Percentiles rank a stretch among this genome's conserved stretches.
Evolutionary conservation across 2,113 vertebrate genomes (phyloP).

Genomic region (Echinops telfairi): DNA sequence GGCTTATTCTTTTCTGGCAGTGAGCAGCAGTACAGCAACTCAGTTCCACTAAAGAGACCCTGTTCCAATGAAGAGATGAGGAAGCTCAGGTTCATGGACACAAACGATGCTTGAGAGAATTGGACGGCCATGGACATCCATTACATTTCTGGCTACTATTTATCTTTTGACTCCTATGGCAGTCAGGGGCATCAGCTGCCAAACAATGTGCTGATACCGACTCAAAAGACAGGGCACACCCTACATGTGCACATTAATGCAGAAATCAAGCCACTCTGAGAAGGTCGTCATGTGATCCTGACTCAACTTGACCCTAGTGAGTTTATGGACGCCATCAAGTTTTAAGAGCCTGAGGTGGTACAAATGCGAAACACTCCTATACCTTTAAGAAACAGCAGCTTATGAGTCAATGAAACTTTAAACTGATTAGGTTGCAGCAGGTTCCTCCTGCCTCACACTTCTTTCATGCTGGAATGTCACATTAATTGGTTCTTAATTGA

Average conservation of each 20-base stretch:
- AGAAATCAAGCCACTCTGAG: slow-evolving; percentile 46
- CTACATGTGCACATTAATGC: background rate
- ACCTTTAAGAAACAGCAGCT: slow-evolving; percentile 71
- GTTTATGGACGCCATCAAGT: slow-evolving; percentile 24
- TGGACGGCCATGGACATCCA: background rate
- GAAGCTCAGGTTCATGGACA: slow-evolving; percentile 38
- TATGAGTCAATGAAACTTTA: slow-evolving; percentile 78
- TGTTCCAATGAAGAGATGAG: slow-evolving; percentile 65
- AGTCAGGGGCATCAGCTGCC: background rate
- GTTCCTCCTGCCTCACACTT: slow-evolving; percentile 79
- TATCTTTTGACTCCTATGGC: slow-evolving; percentile 56
- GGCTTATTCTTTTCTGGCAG: slow-evolving; percentile 71
- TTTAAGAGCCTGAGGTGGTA: slow-evolving; percentile 31
- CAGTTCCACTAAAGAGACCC: slow-evolving; percentile 19
- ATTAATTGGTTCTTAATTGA: slow-evolving; percentile 88
- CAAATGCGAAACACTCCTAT: slow-evolving; percentile 33
- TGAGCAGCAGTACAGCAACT: slow-evolving; percentile 64
- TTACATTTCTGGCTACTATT: slow-evolving; percentile 53
- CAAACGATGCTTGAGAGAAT: slow-evolving; percentile 31
- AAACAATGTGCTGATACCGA: background rate
- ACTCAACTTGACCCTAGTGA: slow-evolving; percentile 36
- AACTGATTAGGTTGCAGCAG: slow-evolving; percentile 80
- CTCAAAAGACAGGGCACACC: background rate
- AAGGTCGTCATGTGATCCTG: background rate
- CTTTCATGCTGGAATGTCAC: slow-evolving; percentile 83